Percentiles rank a stretch among this genome's conserved stretches.
Evolutionary conservation across 2,113 vertebrate genomes (phyloP).

Genomic region (Cyphomyrus plagiostoma): DNA sequence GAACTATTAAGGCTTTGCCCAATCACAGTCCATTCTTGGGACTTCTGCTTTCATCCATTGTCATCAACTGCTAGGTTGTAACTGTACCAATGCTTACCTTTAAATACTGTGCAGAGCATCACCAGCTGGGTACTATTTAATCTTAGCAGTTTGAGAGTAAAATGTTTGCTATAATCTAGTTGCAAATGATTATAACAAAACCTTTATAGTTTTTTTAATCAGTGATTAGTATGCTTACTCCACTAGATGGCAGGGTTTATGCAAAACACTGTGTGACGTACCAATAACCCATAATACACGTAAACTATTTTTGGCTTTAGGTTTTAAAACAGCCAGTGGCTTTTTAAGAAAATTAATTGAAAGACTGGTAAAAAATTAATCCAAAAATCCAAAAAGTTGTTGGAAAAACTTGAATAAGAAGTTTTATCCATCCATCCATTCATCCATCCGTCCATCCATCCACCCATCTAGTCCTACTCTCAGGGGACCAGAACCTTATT

Average conservation of each 20-base stretch:
- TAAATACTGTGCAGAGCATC: neutral
- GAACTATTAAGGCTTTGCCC: neutral
- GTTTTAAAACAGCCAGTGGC: neutral
- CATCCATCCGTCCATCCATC: neutral
- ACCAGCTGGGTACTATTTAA: neutral
- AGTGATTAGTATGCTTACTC: slow-evolving; percentile 16
- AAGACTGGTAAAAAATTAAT: neutral
- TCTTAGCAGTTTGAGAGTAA: neutral
- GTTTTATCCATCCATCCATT: neutral
- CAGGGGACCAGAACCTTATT: neutral
- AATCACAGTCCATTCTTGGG: neutral
- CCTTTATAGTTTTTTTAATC: neutral
- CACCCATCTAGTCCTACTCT: neutral
- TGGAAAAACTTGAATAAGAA: neutral
- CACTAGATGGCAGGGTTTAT: slow-evolving; percentile 24
- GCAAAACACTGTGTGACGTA: neutral
- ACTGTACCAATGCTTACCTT: neutral
- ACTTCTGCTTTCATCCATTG: neutral
- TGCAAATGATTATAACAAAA: neutral
- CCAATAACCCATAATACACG: neutral
- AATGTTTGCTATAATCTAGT: neutral
- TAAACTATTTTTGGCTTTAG: neutral
- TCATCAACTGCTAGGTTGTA: neutral
- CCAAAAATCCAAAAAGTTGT: neutral
- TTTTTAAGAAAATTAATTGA: neutral